Conservation (phyloP, 1,140 invertebrate genomes). For the Heliothis subflexa region DNA sequence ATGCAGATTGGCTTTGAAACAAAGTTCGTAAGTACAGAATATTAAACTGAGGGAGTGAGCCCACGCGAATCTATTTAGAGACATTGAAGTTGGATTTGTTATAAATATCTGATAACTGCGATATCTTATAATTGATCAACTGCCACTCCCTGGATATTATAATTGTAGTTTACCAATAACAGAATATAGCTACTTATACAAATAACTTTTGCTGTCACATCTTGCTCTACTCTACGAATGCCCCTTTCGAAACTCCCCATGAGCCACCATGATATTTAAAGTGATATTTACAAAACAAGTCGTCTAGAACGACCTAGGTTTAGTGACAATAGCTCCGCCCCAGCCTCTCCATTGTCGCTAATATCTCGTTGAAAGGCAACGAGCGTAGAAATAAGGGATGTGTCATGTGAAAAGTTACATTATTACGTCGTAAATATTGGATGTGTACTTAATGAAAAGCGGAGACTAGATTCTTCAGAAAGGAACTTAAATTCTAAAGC, state of each 20-base stretch:
- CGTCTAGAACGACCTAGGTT: slow-evolving; percentile 27
- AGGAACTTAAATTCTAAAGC: too few species aligned
- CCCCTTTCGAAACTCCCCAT: neutral
- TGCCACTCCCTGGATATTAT: too few species aligned
- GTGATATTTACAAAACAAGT: slow-evolving; percentile 37
- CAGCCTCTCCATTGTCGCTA: slow-evolving; percentile 27
- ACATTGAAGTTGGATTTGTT: neutral
- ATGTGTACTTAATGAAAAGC: too few species aligned
- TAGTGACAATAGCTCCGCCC: slow-evolving; percentile 28
- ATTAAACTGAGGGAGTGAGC: neutral
- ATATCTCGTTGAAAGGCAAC: slow-evolving; percentile 10
- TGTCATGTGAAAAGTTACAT: neutral
- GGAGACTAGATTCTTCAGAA: too few species aligned
- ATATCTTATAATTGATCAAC: too few species aligned
- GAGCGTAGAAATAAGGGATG: slow-evolving; percentile 6
- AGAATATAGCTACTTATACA: too few species aligned
- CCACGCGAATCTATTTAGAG: neutral
- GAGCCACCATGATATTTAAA: slow-evolving; percentile 17
- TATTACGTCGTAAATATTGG: neutral
- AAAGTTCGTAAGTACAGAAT: neutral
- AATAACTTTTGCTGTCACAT: too few species aligned
- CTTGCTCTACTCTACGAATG: too few species aligned
- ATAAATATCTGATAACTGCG: too few species aligned
- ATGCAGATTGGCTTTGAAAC: slow-evolving; percentile 23
- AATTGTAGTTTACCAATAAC: too few species aligned